These are phyloP conservation scores for Lamellibrachia luymesi DNA, from an alignment of 1,140 invertebrate species.

Conservation along the genomic window DNA sequence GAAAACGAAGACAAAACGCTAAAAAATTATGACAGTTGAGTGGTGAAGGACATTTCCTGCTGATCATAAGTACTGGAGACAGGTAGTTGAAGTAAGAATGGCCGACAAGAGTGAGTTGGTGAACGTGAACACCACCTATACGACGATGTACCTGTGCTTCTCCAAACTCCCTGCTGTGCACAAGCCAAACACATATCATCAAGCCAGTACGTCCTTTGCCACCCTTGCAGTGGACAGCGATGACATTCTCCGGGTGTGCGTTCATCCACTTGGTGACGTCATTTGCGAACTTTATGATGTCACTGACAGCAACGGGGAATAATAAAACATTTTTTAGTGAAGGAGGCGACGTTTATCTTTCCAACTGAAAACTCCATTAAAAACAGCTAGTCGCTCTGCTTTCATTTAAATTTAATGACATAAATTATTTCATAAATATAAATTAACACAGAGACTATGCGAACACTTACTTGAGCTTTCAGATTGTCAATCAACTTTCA, in stretches of 20 bases:
- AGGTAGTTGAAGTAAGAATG: not conserved
- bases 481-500: no score
- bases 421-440: no score
- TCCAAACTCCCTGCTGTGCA: slow-evolving; percentile 60
- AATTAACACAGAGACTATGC: no score
- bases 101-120: not conserved
- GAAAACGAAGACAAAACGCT: not conserved
- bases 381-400: no score
- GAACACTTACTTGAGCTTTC: no score
- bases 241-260: slow-evolving; percentile 61
- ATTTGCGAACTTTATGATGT: slow-evolving; percentile 60
- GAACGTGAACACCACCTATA: not conserved
- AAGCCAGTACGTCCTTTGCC: slow-evolving; percentile 66
- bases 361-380: no score
- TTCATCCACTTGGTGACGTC: slow-evolving; percentile 61
- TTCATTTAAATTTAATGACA: no score
- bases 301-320: slow-evolving; percentile 43
- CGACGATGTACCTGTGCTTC: slow-evolving; percentile 51
- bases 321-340: not conserved
- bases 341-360: not conserved
- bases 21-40: not conserved
- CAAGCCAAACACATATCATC: slow-evolving; percentile 64
- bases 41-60: not conserved
- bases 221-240: slow-evolving; percentile 69
- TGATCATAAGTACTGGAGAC: not conserved